Evolutionary conservation across 2,797 vertebrate species (phyloP).

Genomic region (Spinus pinus): DNA sequence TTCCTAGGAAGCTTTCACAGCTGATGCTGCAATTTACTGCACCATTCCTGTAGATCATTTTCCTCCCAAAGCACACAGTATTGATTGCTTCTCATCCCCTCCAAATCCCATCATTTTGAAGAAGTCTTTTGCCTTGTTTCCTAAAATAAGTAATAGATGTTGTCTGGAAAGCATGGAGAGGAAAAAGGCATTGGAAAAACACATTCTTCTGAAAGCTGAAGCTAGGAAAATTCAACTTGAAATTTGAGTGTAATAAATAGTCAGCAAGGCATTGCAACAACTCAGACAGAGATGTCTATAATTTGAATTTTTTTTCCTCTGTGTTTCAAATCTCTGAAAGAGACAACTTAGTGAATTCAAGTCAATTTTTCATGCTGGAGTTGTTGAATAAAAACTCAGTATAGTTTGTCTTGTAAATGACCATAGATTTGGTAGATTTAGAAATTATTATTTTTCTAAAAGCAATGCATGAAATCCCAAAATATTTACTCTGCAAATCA

Average conservation of each 20-base stretch:
- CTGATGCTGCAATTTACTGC: background rate
- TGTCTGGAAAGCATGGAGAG: background rate
- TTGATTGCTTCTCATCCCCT: background rate
- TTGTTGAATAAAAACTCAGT: background rate
- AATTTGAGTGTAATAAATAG: background rate
- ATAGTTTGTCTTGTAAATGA: background rate
- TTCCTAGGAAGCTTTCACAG: background rate
- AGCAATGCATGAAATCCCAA: background rate
- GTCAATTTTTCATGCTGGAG: background rate
- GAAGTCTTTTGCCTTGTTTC: background rate
- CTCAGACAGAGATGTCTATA: background rate
- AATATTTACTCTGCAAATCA: background rate
- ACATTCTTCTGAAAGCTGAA: background rate
- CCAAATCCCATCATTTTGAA: background rate
- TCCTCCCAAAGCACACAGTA: background rate
- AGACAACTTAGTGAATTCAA: background rate
- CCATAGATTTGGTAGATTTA: background rate
- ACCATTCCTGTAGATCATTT: background rate
- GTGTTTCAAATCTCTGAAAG: background rate
- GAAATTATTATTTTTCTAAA: background rate
- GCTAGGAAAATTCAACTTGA: background rate
- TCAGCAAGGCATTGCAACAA: background rate
- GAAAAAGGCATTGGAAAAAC: background rate
- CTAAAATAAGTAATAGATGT: background rate
- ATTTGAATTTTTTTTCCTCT: background rate